Base-by-base conservation (phyloP, 2,888 invertebrate species). In the Lathronympha strigana region DNA sequence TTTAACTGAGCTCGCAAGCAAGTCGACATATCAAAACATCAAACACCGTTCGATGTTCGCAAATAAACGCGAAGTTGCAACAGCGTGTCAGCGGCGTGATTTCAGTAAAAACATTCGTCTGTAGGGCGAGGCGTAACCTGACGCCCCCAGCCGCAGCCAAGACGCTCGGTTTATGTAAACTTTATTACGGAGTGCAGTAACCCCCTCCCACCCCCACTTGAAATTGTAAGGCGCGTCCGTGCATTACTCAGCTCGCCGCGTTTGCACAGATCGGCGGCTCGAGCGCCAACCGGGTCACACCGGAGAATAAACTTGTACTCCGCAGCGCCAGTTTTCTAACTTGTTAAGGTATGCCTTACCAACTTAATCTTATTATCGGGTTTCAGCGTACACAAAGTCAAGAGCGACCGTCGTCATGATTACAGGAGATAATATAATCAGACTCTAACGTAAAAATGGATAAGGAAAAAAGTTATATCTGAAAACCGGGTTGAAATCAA, bases 91-190 rank as follows among this genome's bases (percentile, higher is more conserved):
- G 78, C 78, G 83, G 77, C 83, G 86, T 87, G 90, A 91, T 89
- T 89, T 77, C 81, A 85, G 83, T 84, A 82, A 89, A 89, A 90
- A 88, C 87, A 89, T 80, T 81, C 73, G 76, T 74, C 81, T 82
- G 79, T 82, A 82, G 82, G 75, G 76, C 74, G 75, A 73, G 74
- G 78, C 75, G 86, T 81, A 85, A 85, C 81, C 77, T 77, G 82
- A 85, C 79, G 76, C 86, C 72, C 78, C 79, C 78, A 74, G 75
- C 80, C 81, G 79, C 82, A 80, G 77, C 83, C 82, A 84, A 88
- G 87, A 85, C 83, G 79, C 78, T 79, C 76, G 83, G 86, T 87
- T 86, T 87, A 83, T 88, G 88, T 88, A 90, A 90, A 91, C 88
- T 90, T 90, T 90, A 90, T 90, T 90, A 90, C 83, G 75, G 82